Base-by-base conservation (phyloP, 2,113 vertebrate genomes). In the Pampusana beccarii region DNA sequence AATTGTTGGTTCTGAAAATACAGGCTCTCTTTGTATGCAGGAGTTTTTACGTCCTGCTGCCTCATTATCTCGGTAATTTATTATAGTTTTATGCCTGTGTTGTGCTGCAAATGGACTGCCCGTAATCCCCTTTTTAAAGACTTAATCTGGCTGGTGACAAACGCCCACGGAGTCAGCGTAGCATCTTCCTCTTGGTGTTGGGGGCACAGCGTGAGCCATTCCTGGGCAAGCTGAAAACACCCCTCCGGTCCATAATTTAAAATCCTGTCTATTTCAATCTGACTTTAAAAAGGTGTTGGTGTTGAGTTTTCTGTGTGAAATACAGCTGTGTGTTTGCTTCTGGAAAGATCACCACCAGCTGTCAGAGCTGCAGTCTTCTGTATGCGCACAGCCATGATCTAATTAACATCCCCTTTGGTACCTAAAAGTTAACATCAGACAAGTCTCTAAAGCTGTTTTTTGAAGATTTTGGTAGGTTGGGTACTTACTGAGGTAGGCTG, bases 301-400 rank as follows among this genome's bases (percentile, higher is more conserved):
- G 50, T 34, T 89, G 81, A 70, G 31, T 40, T 57, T 36, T 14
- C 69, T 61, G 57, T 16, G n/a, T 88, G 95, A 97, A 91, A 84
- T 84, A 74, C 92, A 66, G 73, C 46, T 4, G 90, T 42, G 81
- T 92, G 94, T 96, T 98, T 96, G 84, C 93, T 96, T 95, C 95
- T 97, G 66, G 91, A 96, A 98, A 96, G 95, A 94, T 97, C 96
- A 92, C 65, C 3, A 6, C 91, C 91, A 33, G 80, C 93, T 97
- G 79, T 70, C 58, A 34, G 20, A 4, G 95, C 94, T 82, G 79
- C 58, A 75, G 51, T 36, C 88, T 61, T 93, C 88, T 81, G 28
- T 42, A 28, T 9, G 74, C 8, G 7, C 51, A 54, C 92, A 71
- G 60, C 18, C 29, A 38, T 10, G 53, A 56, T 56, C 51, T 44